Percentiles rank a stretch among this genome's conserved stretches.
Conservation (phyloP, 2,797 vertebrate species). For the Lophura swinhoii region DNA sequence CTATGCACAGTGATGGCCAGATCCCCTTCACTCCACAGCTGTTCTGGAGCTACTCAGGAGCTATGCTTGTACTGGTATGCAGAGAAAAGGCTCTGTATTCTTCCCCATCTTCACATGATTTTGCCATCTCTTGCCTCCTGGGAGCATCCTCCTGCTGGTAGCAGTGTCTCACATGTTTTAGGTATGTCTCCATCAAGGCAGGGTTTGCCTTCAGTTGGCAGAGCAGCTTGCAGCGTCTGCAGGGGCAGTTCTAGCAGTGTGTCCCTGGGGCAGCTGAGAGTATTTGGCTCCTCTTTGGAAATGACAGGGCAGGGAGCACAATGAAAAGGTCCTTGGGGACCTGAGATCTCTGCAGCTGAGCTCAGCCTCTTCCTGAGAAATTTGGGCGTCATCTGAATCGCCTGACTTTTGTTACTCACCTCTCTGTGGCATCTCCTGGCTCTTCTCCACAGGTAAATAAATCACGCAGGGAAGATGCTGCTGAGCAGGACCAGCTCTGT, state of each 20-base stretch:
- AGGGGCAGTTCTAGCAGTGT: no score
- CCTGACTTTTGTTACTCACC: background rate
- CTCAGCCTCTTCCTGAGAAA: background rate
- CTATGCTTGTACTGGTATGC: background rate
- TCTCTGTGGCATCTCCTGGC: fast-evolving
- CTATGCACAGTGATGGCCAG: background rate
- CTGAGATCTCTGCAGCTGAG: background rate
- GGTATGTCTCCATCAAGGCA: no score
- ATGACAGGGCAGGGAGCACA: no score
- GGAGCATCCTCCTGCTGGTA: no score
- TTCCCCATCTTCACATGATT: no score
- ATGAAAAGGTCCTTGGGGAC: background rate
- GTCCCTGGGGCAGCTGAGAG: no score
- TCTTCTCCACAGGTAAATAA: background rate
- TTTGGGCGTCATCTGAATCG: background rate
- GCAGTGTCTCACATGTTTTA: no score
- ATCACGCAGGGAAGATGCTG: fast-evolving
- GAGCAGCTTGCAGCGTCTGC: no score
- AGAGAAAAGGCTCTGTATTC: no score
- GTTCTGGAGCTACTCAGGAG: background rate
- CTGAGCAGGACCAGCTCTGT: background rate
- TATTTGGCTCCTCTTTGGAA: no score
- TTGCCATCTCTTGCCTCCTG: no score
- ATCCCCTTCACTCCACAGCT: background rate
- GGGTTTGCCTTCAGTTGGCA: no score